Base-by-base conservation (phyloP, 92 coral and sea anemone species). In the Metridium senile region DNA sequence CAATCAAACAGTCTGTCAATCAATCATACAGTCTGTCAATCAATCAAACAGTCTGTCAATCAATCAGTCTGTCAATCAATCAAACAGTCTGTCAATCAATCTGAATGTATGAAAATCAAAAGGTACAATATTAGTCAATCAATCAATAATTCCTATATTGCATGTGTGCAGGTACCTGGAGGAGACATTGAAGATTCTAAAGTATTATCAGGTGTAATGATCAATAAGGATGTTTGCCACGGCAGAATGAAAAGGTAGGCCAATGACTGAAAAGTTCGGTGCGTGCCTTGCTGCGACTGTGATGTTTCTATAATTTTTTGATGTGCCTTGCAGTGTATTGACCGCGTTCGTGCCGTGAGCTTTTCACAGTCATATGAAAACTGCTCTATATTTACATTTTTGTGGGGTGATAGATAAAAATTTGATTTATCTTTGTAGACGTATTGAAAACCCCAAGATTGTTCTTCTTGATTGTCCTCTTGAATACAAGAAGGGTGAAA, bases 401-500 rank as follows among this genome's bases (percentile, higher is more conserved):
- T n/a, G n/a, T n/a, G n/a, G n/a, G n/a, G n/a, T n/a, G n/a, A n/a
- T n/a, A n/a, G n/a, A n/a, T n/a, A n/a, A n/a, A n/a, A n/a, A n/a
- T n/a, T n/a, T n/a, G n/a, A n/a, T n/a, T n/a, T n/a, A n/a, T n/a
- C n/a, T n/a, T n/a, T 72, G 29, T 62, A 94, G 99, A 85, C 90
- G 92, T 70, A 89, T 95, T 79, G 93, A 92, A 68, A 92, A 92
- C 74, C 99, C 99, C 11, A 89, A 93, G 74, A 95, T 95, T 70
- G 84, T 95, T 43, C 88, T 95, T 49, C 70, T 95, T 75, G 99
- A 95, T 70, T 95, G 99, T 81, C 86, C 95, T 57, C 75, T 95
- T 62, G 99, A 95, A 68, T 95, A 95, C 85, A 95, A 95, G 90
- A 95, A 95, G 71, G 99, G 99, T 39, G 99, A 95, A 75, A 95